Conservation (phyloP, 2,797 vertebrate species). For the Danio tinwini region DNA sequence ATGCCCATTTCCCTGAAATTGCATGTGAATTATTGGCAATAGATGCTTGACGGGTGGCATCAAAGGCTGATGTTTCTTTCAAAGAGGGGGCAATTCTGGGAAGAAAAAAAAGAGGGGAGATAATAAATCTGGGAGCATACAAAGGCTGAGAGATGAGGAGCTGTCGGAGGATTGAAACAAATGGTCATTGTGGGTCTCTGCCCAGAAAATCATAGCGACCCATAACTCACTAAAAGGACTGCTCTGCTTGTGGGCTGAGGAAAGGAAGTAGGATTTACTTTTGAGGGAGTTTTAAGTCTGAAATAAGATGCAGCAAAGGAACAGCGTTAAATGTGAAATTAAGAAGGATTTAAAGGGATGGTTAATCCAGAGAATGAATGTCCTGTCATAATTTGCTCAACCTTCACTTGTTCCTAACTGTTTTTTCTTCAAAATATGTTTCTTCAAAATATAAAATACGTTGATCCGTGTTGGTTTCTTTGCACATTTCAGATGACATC, state of each 20-base stretch:
- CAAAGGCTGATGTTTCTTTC: not conserved
- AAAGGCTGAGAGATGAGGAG: conserved; percentile 11
- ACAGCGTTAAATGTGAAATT: too few relatives aligned
- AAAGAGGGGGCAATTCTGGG: not conserved
- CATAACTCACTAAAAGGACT: conserved; percentile 30
- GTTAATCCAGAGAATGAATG: too few relatives aligned
- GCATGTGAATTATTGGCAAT: conserved; percentile 8
- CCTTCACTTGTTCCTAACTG: too few relatives aligned
- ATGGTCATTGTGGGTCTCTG: conserved; percentile 9
- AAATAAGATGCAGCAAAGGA: not conserved
- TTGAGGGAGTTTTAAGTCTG: not conserved
- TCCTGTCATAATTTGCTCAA: too few relatives aligned
- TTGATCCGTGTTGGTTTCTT: too few relatives aligned
- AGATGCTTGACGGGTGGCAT: not conserved
- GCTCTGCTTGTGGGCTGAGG: not conserved
- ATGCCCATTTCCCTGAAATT: not conserved
- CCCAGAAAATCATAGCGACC: not conserved
- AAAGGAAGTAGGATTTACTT: not conserved
- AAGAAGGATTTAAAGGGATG: too few relatives aligned
- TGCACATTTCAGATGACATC: too few relatives aligned
- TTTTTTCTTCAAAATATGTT: too few relatives aligned
- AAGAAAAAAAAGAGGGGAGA: conserved; percentile 1
- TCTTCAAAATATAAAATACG: too few relatives aligned
- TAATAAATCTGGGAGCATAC: conserved; percentile 27
- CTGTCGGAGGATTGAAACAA: not conserved